These are phyloP conservation scores for Ginglymostoma cirratum DNA, from an alignment of 2,113 vertebrate species.

Conservation along the genomic window DNA sequence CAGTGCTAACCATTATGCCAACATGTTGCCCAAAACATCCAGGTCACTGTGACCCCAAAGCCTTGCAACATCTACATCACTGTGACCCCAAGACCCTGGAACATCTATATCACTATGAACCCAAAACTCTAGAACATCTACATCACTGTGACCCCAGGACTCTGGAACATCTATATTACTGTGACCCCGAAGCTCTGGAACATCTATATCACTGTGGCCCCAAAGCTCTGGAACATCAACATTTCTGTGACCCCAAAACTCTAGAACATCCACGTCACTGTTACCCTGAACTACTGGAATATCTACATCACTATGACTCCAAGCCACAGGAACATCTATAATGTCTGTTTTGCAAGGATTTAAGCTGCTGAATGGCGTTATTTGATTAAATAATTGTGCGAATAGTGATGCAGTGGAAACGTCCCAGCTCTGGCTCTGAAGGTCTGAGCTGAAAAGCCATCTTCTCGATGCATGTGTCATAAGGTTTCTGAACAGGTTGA, in stretches of 20 bases:
- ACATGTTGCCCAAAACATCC: too few relatives aligned
- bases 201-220: neutral
- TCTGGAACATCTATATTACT: neutral
- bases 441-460: too few relatives aligned
- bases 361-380: too few relatives aligned
- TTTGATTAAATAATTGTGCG: too few relatives aligned
- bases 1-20: too few relatives aligned
- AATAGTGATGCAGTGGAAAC: too few relatives aligned
- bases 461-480: too few relatives aligned
- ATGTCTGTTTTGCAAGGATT: too few relatives aligned
- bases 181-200: neutral
- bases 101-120: neutral
- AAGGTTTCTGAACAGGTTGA: too few relatives aligned
- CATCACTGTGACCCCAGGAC: neutral
- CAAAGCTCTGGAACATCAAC: neutral
- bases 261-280: neutral
- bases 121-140: neutral
- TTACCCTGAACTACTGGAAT: neutral
- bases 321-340: neutral
- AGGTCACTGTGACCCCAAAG: neutral
- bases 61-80: neutral
- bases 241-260: neutral
- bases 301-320: neutral
- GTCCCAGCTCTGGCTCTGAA: too few relatives aligned
- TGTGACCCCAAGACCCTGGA: neutral